Conservation (phyloP, 2,888 invertebrate genomes). For the Eupithecia pulchellata region DNA sequence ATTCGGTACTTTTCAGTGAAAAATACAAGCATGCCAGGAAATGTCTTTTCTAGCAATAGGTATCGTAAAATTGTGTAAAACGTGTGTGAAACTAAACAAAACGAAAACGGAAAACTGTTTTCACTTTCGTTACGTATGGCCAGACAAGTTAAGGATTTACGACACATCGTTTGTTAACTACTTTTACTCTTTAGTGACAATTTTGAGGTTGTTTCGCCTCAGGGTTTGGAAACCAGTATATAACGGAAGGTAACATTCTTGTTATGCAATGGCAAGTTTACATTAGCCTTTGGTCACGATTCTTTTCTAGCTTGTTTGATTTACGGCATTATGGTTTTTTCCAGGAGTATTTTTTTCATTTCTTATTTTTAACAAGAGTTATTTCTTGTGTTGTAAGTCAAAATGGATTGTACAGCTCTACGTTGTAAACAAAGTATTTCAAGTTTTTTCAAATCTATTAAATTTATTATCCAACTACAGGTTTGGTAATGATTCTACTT, state of each 20-base stretch:
- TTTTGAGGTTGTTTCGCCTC: background rate
- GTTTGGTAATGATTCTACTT: no score
- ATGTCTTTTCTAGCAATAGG: background rate
- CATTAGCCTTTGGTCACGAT: background rate
- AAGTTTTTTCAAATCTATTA: no score
- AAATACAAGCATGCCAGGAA: background rate
- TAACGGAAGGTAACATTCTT: constrained; percentile 3
- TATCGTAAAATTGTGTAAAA: background rate
- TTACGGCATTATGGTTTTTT: background rate
- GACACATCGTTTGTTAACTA: background rate
- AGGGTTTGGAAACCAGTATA: constrained; percentile 6
- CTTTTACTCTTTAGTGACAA: background rate
- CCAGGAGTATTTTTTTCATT: background rate
- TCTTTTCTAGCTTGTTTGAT: background rate
- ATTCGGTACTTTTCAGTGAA: background rate
- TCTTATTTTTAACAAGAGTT: background rate
- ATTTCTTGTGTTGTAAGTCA: background rate
- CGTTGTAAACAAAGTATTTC: background rate
- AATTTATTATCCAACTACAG: no score
- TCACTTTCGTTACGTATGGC: background rate
- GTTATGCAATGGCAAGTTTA: background rate
- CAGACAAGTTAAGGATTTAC: constrained; percentile 2
- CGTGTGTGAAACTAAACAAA: background rate
- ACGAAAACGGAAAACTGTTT: background rate
- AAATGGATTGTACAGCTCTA: background rate